Conservation (phyloP, 2,797 vertebrate genomes). For the Arrhamphus sclerolepis region DNA sequence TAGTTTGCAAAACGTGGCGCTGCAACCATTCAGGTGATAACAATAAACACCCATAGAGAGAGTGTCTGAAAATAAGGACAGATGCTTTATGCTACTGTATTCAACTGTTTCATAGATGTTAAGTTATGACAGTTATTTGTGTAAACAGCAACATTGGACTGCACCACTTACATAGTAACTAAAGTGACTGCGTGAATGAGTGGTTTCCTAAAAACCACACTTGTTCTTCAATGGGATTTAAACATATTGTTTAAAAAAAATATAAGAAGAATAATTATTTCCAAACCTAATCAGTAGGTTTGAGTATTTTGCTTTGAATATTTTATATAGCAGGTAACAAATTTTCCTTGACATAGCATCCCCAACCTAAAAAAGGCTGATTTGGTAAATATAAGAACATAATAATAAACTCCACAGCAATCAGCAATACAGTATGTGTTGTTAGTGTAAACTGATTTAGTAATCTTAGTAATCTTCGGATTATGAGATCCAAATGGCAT, state of each 20-base stretch:
- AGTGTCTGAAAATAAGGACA: conserved; percentile 10
- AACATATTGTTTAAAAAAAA: background rate
- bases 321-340: no score
- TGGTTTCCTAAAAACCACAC: conserved; percentile 2
- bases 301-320: conserved; percentile 1
- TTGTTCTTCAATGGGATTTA: background rate
- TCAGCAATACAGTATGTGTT: no score
- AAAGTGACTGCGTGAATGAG: conserved; percentile 11
- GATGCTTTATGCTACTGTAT: background rate
- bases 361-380: no score
- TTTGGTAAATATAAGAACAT: no score
- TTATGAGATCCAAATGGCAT: background rate
- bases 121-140: conserved; percentile 15
- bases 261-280: conserved; percentile 1
- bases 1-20: conserved; percentile 11
- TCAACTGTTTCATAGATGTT: background rate
- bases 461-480: no score
- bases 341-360: no score
- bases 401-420: no score
- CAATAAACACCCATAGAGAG: no score
- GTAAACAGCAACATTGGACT: conserved; percentile 28
- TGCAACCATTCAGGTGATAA: background rate
- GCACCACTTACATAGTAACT: conserved; percentile 10
- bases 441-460: no score
- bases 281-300: background rate